phyloP scores from a whole-genome alignment of 1,140 invertebrate species.

The Camponotus vicinus region DNA sequence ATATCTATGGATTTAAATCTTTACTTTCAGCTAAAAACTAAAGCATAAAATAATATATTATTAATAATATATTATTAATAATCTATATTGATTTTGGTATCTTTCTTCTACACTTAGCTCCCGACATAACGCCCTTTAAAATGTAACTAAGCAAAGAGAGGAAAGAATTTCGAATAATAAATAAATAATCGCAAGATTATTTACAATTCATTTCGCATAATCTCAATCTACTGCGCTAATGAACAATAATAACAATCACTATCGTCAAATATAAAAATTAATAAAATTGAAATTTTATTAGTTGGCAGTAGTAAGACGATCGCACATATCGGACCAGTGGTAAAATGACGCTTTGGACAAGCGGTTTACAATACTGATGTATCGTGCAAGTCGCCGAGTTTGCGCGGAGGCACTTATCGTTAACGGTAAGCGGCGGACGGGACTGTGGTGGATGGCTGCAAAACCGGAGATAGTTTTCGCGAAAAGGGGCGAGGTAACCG shows the following conservation, averaged over 20 bases:
- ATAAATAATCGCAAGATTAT: neutral
- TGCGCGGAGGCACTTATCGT: constrained; percentile 52
- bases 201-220: neutral
- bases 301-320: neutral
- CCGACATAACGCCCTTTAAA: neutral
- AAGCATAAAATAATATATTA: too few relatives aligned
- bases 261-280: neutral
- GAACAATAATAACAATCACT: too few relatives aligned
- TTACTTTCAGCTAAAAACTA: too few relatives aligned
- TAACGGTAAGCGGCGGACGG: constrained; percentile 16
- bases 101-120: neutral
- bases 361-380: constrained; percentile 18
- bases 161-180: neutral
- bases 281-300: constrained; percentile 41
- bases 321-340: constrained; percentile 13
- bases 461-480: constrained; percentile 17
- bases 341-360: neutral
- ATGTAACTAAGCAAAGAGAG: neutral
- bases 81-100: too few relatives aligned
- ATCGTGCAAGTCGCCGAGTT: constrained; percentile 38
- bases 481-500: neutral
- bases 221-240: neutral
- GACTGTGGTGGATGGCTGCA: neutral
- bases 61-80: too few relatives aligned
- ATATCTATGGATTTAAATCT: too few relatives aligned